Evolutionary conservation across 2,113 vertebrate species (phyloP), one percentile per base, ranked within the genome.

Genomic region (Oryzias melastigma): DNA sequence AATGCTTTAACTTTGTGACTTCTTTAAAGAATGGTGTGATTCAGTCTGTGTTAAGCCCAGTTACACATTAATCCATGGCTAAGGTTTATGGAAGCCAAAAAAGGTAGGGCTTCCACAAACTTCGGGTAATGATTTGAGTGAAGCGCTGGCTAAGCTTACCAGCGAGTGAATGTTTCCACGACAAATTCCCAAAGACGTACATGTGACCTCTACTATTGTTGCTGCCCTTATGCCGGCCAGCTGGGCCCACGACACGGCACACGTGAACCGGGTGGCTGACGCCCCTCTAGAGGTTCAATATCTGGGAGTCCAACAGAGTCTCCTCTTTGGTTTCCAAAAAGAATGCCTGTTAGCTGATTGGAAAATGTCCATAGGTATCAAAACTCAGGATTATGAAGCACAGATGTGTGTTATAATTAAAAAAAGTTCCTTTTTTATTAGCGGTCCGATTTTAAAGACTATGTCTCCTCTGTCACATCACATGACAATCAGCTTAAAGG

Each of bases 61-160:
- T 77, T 68, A 63, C 74, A 77, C 52, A 52, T 68, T 73, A 71
- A 70, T 43, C 22, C n/a, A 29, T 45, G 44, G 1, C 43, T 50
- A 68, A 77, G 44, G 43, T 54, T 8, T 17, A 44, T 54, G 68
- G 41, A 68, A 17, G 3, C 14, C 14, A 1, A 41, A 51, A 46
- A 1, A 27, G 45, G 13, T 0, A 56, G 51, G 8, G 19, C 81
- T 74, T 83, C 58, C 24, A 46, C 64, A 57, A 58, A 44, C 53
- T 69, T n/a, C 16, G 62, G 61, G 35, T 73, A 40, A 58, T 71
- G 52, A 74, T 68, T 67, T 67, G 66, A 55, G 27, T 16, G 1
- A 10, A 60, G 47, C 59, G 14, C 20, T 12, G 22, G 13, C 15
- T 65, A 72, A 70, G 67, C 55, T 64, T 27, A 4, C 7, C 22